Evolutionary conservation across 2,888 invertebrate species (phyloP), one percentile per base, ranked within the genome.

Genomic region (Sinotaia quadrata): DNA sequence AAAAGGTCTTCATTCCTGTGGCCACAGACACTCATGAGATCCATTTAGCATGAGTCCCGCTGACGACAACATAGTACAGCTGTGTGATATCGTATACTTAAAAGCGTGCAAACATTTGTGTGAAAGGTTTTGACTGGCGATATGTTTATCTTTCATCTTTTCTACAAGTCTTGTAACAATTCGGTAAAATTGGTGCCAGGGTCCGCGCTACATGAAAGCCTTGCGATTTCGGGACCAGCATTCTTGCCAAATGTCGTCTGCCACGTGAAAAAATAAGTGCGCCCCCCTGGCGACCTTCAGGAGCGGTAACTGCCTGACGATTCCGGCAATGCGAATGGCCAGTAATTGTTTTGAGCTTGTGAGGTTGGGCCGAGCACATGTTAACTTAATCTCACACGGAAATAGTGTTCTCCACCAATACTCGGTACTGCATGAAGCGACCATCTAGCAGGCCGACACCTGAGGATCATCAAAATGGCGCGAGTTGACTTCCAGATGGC

Each of bases 261-360:
- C 61, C 71, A 71, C 67, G 58, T 71, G 71, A 57, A 54, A 61
- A 71, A 71, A 71, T 62, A 71, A 57, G 33, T 51, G 71, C 71
- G 67, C 71, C 71, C 71, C n/a, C 67, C 67, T 71, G 24, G 57
- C 71, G 71, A 67, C 71, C 71, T 56, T 62, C 71, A 67, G 56
- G 66, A 54, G 60, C 57, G 66, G 59, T 70, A 70, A 67, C 71
- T 56, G 67, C 67, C 60, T 71, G 67, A 67, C 51, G 71, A 63
- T 49, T 56, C 63, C 62, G 58, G 58, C 62, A 65, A 51, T 47
- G 33, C 57, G 71, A 71, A 71, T 71, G 67, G 71, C 58, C 67
- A 62, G 61, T 71, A 71, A 71, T 71, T 71, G 71, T 71, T 67
- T 67, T 57, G 62, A 71, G 67, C 67, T 71, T 67, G 52, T 36